Conservation (phyloP, 2,888 invertebrate species). For the Oxyteleia sp. region DNA sequence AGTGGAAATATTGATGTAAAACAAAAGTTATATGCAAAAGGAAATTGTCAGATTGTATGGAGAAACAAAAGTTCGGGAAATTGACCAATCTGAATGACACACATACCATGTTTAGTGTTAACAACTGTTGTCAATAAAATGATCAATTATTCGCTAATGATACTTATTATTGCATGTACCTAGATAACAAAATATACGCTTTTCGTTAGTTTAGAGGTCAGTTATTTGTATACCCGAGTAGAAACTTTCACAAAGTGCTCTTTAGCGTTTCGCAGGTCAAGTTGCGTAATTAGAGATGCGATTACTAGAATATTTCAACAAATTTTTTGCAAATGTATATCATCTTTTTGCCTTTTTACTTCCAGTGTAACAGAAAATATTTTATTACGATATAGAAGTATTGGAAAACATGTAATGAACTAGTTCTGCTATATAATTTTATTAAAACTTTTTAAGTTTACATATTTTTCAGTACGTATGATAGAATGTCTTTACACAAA, state of each 20-base stretch:
- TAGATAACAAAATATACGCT: conserved; percentile 65
- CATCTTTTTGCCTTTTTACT: not conserved
- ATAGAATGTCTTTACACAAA: too few species aligned
- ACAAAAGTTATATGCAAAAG: not conserved
- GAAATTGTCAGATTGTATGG: not conserved
- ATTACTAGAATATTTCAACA: conserved; percentile 47
- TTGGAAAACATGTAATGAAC: too few species aligned
- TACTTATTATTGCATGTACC: conserved; percentile 41
- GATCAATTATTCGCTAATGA: conserved; percentile 52
- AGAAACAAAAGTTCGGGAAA: not conserved
- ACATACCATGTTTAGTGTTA: conserved; percentile 49
- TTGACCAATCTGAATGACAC: conserved; percentile 39
- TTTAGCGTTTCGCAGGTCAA: conserved; percentile 33
- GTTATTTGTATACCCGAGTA: conserved; percentile 65
- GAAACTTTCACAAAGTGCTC: conserved; percentile 66
- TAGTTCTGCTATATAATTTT: too few species aligned
- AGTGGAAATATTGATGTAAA: too few species aligned
- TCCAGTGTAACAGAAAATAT: too few species aligned
- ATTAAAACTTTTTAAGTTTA: too few species aligned
- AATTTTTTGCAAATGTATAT: too few species aligned
- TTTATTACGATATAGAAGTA: too few species aligned
- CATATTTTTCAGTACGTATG: too few species aligned
- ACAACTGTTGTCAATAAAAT: conserved; percentile 61
- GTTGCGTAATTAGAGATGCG: conserved; percentile 49
- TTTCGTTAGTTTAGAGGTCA: conserved; percentile 61